A percentile compares a stretch with the other conserved stretches of the same genome.
phyloP scores from a whole-genome alignment of 2,888 invertebrate species.

The Trachelus troglodyta region DNA sequence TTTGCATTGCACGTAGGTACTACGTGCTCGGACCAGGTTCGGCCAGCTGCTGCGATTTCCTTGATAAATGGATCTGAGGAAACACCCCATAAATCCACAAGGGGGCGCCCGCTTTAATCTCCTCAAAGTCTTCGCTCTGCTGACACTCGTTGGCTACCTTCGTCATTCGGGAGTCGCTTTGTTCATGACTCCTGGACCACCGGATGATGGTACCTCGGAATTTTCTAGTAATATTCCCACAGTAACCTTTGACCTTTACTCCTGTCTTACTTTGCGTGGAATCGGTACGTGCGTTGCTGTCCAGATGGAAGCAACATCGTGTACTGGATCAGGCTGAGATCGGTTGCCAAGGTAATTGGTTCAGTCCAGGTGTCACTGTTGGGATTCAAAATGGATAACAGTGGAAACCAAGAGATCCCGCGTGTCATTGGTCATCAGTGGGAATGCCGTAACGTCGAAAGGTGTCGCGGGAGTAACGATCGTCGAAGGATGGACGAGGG shows the following conservation, averaged over 20 bases:
- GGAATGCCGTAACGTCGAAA: conserved; percentile 6
- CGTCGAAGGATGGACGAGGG: conserved; percentile 9
- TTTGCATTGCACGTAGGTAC: background rate
- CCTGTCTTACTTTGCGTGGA: background rate
- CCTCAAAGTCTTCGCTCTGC: too few relatives aligned
- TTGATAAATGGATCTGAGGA: background rate
- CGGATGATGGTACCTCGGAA: too few relatives aligned
- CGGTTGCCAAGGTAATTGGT: conserved; percentile 1
- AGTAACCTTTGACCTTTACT: background rate
- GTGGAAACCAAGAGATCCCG: background rate
- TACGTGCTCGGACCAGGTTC: background rate
- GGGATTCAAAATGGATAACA: too few relatives aligned
- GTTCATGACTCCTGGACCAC: too few relatives aligned
- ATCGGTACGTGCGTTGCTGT: background rate
- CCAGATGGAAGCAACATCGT: background rate
- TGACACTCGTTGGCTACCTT: too few relatives aligned
- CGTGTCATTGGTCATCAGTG: conserved; percentile 13
- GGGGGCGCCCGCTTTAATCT: background rate
- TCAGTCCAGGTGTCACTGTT: background rate
- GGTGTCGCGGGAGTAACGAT: conserved; percentile 5
- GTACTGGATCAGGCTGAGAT: background rate
- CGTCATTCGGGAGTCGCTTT: too few relatives aligned
- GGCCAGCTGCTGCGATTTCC: background rate
- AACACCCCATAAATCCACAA: background rate
- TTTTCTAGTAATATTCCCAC: too few relatives aligned